These are phyloP conservation scores for Talpa occidentalis DNA, from an alignment of 2,113 vertebrate genomes.

Conservation along the genomic window DNA sequence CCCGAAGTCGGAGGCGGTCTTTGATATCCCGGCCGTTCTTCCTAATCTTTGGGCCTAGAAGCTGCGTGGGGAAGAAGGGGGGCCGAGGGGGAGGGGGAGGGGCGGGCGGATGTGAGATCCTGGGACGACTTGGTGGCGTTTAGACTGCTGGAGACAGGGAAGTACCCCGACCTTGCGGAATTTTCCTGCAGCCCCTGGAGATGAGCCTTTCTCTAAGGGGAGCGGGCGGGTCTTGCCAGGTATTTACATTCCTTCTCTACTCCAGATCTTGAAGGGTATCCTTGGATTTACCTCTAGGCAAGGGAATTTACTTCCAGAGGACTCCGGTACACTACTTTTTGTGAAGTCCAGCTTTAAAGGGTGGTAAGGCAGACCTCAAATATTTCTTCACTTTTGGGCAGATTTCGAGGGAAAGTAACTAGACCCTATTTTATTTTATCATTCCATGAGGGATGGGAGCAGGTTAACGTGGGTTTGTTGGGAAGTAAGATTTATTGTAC, in stretches of 20 bases:
- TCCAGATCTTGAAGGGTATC: constrained; percentile 4
- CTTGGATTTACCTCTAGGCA: neutral
- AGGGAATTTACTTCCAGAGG: constrained; percentile 35
- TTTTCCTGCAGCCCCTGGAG: neutral
- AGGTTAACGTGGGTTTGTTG: constrained; percentile 18
- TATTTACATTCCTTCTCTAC: constrained; percentile 16
- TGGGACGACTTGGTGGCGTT: constrained; percentile 31
- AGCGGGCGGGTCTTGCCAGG: neutral
- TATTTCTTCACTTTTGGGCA: constrained; percentile 19
- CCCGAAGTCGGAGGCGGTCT: neutral
- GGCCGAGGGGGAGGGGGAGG: neutral
- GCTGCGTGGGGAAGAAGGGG: constrained; percentile 20
- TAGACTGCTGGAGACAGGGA: neutral
- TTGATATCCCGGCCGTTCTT: constrained; percentile 35
- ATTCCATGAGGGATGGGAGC: neutral
- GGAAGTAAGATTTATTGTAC: constrained; percentile 53
- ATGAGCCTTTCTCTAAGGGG: neutral
- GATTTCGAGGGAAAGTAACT: constrained; percentile 25
- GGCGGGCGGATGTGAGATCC: constrained; percentile 57
- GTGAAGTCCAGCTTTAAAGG: constrained; percentile 41
- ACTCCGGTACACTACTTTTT: constrained; percentile 6
- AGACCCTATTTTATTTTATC: constrained; percentile 29
- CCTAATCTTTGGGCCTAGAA: constrained; percentile 62
- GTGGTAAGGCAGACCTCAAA: neutral
- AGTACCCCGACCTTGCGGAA: constrained; percentile 16